These are phyloP conservation scores for Himantopus leucocephalus DNA, from an alignment of 2,113 vertebrate species.

Conservation along the genomic window DNA sequence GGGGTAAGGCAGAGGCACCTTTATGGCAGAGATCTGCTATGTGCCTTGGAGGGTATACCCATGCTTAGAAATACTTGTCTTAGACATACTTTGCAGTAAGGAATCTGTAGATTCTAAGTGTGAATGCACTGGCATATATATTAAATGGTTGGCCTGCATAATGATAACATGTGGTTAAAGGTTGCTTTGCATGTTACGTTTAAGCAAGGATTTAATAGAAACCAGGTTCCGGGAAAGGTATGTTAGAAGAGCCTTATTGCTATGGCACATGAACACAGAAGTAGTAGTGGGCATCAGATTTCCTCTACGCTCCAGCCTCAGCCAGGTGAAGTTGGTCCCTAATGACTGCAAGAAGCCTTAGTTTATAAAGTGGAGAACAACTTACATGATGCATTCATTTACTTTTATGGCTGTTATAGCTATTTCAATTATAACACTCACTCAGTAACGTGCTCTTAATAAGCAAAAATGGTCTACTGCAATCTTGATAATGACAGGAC, in stretches of 20 bases:
- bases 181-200: not conserved
- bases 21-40: not conserved
- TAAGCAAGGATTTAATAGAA: not conserved
- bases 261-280: not conserved
- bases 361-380: not conserved
- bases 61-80: not conserved
- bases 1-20: not conserved
- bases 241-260: not conserved
- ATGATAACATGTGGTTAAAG: not conserved
- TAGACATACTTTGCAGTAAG: no score
- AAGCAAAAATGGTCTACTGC: conserved; percentile 14
- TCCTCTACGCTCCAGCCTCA: conserved; percentile 2
- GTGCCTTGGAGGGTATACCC: not conserved
- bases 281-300: not conserved
- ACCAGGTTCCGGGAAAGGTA: not conserved
- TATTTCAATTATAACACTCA: conserved; percentile 28
- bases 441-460: conserved; percentile 46
- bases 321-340: not conserved
- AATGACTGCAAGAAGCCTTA: not conserved
- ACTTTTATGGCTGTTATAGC: conserved; percentile 43
- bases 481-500: conserved; percentile 15
- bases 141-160: not conserved
- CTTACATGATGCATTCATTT: conserved; percentile 23
- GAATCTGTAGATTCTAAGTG: not conserved
- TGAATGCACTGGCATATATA: not conserved